A percentile compares a stretch with the other conserved stretches of the same genome.
These are phyloP conservation scores for Enteromius viviparus DNA, from an alignment of 2,797 vertebrate species.

Conservation along the genomic window DNA sequence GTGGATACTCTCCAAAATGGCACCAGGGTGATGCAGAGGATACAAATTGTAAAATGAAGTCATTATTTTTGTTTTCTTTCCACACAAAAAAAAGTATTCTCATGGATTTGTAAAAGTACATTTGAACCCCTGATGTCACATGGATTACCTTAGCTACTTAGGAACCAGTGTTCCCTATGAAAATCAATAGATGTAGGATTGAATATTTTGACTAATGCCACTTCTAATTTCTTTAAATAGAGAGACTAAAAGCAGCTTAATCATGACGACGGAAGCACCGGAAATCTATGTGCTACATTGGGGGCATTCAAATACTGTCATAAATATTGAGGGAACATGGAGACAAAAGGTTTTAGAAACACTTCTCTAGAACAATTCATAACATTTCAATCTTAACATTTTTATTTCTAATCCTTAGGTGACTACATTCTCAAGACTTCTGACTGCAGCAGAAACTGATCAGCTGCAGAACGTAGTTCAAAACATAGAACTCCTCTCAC, in stretches of 20 bases:
- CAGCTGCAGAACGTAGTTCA: slow-evolving; percentile 69
- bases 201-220: not conserved
- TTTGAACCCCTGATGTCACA: not conserved
- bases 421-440: slow-evolving; percentile 94
- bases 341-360: not conserved
- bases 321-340: not conserved
- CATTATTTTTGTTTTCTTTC: too few relatives aligned
- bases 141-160: not conserved
- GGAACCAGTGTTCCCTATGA: not conserved
- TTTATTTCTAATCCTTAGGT: slow-evolving; percentile 74
- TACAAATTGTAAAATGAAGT: too few relatives aligned
- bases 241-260: not conserved
- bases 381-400: not conserved
- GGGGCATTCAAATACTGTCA: not conserved
- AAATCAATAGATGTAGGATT: not conserved
- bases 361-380: not conserved
- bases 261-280: not conserved
- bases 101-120: not conserved
- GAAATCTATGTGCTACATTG: not conserved
- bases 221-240: not conserved
- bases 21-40: too few relatives aligned
- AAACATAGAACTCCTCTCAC: slow-evolving; percentile 80
- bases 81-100: not conserved
- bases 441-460: slow-evolving; percentile 82
- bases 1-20: too few relatives aligned